Evolutionary conservation across 2,113 vertebrate genomes (phyloP).

Genomic region (Anguilla japonica): DNA sequence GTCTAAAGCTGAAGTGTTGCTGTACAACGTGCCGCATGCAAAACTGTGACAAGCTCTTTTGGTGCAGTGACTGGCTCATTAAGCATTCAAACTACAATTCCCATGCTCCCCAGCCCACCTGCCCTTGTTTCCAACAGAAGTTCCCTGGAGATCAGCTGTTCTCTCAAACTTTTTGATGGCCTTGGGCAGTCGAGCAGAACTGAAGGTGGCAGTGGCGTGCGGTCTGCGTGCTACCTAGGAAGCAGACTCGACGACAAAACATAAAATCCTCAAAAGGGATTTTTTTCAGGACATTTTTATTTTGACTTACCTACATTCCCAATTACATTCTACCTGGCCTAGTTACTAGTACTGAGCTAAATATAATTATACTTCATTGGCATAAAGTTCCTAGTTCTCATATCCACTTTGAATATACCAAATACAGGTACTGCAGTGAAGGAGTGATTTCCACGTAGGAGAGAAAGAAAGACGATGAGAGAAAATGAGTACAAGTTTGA

Average conservation of each 20-base stretch:
- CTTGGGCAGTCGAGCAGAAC: background rate
- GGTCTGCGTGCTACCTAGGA: background rate
- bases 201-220: background rate
- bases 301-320: background rate
- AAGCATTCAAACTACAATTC: background rate
- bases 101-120: background rate
- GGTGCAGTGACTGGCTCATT: background rate
- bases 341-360: background rate
- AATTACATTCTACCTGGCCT: background rate
- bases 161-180: background rate
- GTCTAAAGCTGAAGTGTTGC: background rate
- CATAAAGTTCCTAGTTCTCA: background rate
- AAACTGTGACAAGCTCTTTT: background rate
- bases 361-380: background rate
- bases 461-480: no score
- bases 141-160: background rate
- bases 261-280: background rate
- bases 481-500: no score
- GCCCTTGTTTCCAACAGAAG: background rate
- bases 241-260: background rate
- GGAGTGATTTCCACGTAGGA: background rate
- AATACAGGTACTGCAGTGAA: background rate
- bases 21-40: background rate
- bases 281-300: background rate
- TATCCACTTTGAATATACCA: background rate